Conservation (phyloP, 2,797 vertebrate species). For the Spea hammondii region DNA sequence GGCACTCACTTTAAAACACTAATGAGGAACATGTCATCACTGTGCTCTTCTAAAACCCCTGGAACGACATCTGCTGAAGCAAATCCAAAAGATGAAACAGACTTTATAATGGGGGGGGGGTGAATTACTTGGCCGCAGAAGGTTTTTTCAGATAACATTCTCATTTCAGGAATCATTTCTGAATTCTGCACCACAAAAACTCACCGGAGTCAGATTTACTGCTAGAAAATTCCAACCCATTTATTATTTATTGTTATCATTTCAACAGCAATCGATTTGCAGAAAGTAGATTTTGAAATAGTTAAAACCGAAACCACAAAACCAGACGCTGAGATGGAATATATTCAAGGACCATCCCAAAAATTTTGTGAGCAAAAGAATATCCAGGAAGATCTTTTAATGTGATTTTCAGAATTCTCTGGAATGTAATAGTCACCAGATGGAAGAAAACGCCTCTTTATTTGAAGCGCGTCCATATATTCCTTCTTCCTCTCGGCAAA, state of each 20-base stretch:
- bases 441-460: no score
- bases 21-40: slow-evolving; percentile 33
- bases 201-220: neutral
- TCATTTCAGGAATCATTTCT: neutral
- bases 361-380: no score
- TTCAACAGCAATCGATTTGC: no score
- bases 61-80: slow-evolving; percentile 41
- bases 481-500: no score
- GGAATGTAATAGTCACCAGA: no score
- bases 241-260: neutral
- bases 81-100: slow-evolving; percentile 2
- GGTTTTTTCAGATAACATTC: neutral
- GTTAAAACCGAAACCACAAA: no score
- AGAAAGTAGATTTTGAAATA: no score
- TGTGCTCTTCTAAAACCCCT: slow-evolving; percentile 24
- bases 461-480: no score
- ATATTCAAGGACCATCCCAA: no score
- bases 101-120: slow-evolving; percentile 15
- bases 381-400: no score
- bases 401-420: no score
- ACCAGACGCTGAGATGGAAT: no score
- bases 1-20: slow-evolving; percentile 24
- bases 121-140: slow-evolving; percentile 16
- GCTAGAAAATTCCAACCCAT: neutral
- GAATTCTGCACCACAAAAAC: neutral